Evolutionary conservation across 2,888 invertebrate species (phyloP).

Genomic region (Andrena flavipes): DNA sequence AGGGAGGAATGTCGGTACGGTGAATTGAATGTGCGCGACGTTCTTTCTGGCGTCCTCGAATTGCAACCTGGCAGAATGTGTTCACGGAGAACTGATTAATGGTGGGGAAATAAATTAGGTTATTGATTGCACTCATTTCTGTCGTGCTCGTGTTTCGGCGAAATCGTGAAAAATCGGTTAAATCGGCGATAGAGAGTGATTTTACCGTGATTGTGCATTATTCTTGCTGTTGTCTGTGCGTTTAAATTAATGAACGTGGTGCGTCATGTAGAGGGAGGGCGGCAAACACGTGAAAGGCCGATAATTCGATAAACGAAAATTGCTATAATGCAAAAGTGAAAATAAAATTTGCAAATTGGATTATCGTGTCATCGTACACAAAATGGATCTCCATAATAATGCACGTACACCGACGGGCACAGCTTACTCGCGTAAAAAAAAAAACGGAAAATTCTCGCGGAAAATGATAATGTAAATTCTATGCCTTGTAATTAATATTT

Average conservation of each 20-base stretch:
- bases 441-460: background rate
- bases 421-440: background rate
- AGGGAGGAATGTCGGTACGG: background rate
- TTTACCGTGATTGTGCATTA: no score
- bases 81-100: no score
- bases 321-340: background rate
- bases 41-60: constrained; percentile 2
- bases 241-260: constrained; percentile 10
- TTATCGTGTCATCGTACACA: background rate
- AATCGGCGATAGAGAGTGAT: no score
- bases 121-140: background rate
- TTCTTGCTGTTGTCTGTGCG: constrained; percentile 11
- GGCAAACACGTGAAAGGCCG: background rate
- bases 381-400: background rate
- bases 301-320: constrained; percentile 29
- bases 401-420: background rate
- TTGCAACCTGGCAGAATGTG: no score
- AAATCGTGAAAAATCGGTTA: no score
- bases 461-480: background rate
- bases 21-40: constrained; percentile 19
- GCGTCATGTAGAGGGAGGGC: background rate
- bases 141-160: background rate
- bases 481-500: background rate
- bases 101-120: no score
- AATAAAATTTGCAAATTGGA: constrained; percentile 43